Evolutionary conservation across 2,797 vertebrate genomes (phyloP).

Genomic region (Coranthus polyacanthus): DNA sequence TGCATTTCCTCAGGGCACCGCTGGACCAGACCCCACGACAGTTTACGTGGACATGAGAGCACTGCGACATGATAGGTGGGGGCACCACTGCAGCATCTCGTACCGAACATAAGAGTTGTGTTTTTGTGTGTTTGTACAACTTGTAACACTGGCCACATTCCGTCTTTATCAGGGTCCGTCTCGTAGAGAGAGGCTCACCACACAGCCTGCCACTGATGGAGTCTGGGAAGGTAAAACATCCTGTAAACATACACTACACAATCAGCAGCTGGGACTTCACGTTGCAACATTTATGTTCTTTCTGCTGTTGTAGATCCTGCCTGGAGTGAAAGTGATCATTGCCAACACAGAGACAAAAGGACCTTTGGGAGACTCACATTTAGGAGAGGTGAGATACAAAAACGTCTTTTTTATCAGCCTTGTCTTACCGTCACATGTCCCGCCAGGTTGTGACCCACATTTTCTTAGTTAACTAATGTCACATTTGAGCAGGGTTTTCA

Average conservation of each 20-base stretch:
- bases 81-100: too few relatives aligned
- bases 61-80: conserved; percentile 93
- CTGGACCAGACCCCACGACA: conserved; percentile 96
- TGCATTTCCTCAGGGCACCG: conserved; percentile 87
- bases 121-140: background rate
- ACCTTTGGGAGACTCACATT: conserved; percentile 94
- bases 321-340: conserved; percentile 97
- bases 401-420: background rate
- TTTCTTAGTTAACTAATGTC: too few relatives aligned
- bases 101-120: too few relatives aligned
- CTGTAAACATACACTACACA: background rate
- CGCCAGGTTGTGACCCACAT: background rate
- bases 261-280: background rate
- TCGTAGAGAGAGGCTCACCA: conserved; percentile 96
- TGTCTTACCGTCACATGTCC: background rate
- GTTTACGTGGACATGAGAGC: conserved; percentile 98
- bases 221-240: conserved; percentile 95
- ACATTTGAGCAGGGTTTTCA: too few relatives aligned
- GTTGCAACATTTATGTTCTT: background rate
- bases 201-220: conserved; percentile 96
- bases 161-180: conserved; percentile 88
- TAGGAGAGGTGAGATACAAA: conserved; percentile 90
- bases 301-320: conserved; percentile 89
- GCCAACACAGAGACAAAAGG: conserved; percentile 97
- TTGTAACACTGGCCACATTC: too few relatives aligned